Base-by-base conservation (phyloP, 1,140 invertebrate genomes). In the Belonocnema kinseyi region DNA sequence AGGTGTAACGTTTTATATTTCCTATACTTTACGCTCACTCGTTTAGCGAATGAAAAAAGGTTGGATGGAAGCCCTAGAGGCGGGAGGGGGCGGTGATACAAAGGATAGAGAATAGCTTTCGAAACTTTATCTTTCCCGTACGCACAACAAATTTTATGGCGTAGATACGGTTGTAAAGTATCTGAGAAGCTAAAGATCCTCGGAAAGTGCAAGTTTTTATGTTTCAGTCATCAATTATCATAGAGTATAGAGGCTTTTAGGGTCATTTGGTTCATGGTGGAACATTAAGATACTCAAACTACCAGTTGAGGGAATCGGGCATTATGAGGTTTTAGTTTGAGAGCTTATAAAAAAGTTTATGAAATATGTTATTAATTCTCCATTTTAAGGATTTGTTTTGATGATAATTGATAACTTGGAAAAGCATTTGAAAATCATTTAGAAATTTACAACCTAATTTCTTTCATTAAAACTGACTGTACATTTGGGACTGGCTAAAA, bases 101-200 rank as follows among this genome's bases (percentile, higher is more conserved):
- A n/a, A n/a, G n/a, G n/a, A 66, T 66, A 66, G 61, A 66, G 33
- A 66, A 66, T 66, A 33, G 16, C 61, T 40, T 66, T 66, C 14
- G 7, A 46, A 66, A 66, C n/a, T 66, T 66, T 66, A 66, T 66
- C 61, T 66, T 40, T 26, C 4, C 61, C 61, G 61, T 16, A 66
- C 26, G 61, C 61, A 46, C 40, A 66, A 66, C 61, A 40, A 40
- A 66, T 66, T 66, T 66, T 66, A 66, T 40, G 56, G 26, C 26
- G 26, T 33, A 40, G 26, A 66, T 66, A 66, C 12, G 40, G 0
- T 12, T 26, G 10, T 17, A 58, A 12, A 58, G 26, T 58, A 58
- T 21, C 26, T 58, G 56, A n/a, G 40, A 40, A 66, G 33, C 40
- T 66, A n/a, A 16, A 40, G n/a, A 14, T 1, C 5, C n/a, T 19